These are phyloP conservation scores for Craseonycteris thonglongyai DNA, from an alignment of 2,113 vertebrate species.

Conservation along the genomic window DNA sequence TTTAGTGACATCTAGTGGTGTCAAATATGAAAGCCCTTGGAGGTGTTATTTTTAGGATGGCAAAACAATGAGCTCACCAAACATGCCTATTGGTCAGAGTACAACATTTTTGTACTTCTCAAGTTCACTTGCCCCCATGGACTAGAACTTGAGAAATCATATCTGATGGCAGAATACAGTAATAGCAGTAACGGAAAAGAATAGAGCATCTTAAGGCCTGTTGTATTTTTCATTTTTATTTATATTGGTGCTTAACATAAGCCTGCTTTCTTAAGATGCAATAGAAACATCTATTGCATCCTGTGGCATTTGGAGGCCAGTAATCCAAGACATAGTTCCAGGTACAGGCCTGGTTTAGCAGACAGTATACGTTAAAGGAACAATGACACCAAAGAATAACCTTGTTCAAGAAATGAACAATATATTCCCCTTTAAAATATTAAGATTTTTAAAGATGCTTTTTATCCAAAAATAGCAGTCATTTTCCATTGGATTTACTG, in stretches of 20 bases:
- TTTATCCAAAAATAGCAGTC: neutral
- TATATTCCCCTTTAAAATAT: neutral
- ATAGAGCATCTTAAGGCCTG: neutral
- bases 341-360: neutral
- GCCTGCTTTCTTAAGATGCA: neutral
- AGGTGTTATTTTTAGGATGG: neutral
- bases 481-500: neutral
- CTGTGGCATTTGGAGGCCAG: neutral
- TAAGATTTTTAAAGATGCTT: neutral
- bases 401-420: neutral
- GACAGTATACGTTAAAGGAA: neutral
- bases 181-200: neutral
- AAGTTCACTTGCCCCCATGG: neutral
- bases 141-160: neutral
- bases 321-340: neutral
- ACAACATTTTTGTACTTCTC: neutral
- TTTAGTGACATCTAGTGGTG: conserved; percentile 69
- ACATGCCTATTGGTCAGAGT: neutral
- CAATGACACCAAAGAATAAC: neutral
- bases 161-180: neutral
- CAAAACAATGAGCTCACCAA: neutral
- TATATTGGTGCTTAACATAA: neutral
- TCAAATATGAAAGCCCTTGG: neutral
- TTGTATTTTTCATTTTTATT: neutral
- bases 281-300: no score